A percentile compares a stretch with the other conserved stretches of the same genome.
These are phyloP conservation scores for Linnaemya vulpina DNA, from an alignment of 2,888 invertebrate genomes.

Conservation along the genomic window DNA sequence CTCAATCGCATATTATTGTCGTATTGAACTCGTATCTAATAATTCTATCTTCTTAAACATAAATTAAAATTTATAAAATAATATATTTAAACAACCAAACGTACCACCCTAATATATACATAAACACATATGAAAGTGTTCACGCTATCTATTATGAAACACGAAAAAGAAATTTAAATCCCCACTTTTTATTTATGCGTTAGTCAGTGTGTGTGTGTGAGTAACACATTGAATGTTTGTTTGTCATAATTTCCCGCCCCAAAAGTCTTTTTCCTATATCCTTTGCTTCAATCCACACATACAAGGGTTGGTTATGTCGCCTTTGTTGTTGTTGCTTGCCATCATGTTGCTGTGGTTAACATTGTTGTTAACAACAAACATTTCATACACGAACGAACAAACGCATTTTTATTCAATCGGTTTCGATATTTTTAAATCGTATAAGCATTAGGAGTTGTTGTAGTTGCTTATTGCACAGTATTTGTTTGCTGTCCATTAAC, in stretches of 20 bases:
- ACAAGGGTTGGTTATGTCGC: constrained; percentile 25
- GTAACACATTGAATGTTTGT: constrained; percentile 8
- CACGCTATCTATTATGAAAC: not conserved
- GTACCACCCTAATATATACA: not conserved
- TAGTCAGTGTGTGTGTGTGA: constrained; percentile 9
- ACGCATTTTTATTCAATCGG: not conserved
- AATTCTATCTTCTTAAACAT: no score
- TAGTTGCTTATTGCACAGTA: constrained; percentile 10
- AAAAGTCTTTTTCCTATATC: constrained; percentile 6
- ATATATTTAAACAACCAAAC: not conserved
- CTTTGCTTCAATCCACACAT: constrained; percentile 10
- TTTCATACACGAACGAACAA: constrained; percentile 15
- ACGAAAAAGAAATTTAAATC: constrained; percentile 27
- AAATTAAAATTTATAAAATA: not conserved
- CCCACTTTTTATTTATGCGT: constrained; percentile 22
- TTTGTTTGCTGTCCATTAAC: constrained; percentile 8
- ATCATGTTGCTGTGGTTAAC: constrained; percentile 52
- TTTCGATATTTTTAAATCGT: not conserved
- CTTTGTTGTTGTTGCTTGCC: constrained; percentile 41
- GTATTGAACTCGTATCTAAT: no score
- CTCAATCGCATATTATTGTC: no score
- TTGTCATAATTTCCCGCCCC: constrained; percentile 12
- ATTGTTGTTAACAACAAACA: constrained; percentile 64
- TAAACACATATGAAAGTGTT: not conserved
- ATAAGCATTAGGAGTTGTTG: not conserved